Evolutionary conservation across 1,140 invertebrate species (phyloP).

Genomic region (Aphelenchoides avenae): DNA sequence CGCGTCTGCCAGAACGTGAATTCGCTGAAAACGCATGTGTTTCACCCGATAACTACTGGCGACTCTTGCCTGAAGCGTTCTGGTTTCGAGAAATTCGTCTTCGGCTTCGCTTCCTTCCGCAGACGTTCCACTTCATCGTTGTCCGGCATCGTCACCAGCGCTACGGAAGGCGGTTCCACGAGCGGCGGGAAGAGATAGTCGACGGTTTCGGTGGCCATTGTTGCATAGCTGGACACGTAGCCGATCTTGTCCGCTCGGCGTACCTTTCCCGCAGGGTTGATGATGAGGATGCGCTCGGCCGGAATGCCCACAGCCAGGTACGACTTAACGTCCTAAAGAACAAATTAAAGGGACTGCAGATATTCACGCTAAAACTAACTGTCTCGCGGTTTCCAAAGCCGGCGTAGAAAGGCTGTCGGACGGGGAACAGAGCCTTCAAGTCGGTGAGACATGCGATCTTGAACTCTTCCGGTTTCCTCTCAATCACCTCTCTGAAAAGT

Average conservation of each 20-base stretch:
- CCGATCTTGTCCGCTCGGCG: slow-evolving; percentile 63
- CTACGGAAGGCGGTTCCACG: background rate
- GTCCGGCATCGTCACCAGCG: background rate
- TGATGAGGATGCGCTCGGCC: slow-evolving; percentile 91
- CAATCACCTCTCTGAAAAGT: slow-evolving; percentile 86
- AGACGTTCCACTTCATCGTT: background rate
- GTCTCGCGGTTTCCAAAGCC: slow-evolving; percentile 83
- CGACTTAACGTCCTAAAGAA: slow-evolving; percentile 85
- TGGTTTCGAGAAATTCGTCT: slow-evolving; percentile 10
- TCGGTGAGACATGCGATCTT: slow-evolving; percentile 95
- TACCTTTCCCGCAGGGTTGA: slow-evolving; percentile 91
- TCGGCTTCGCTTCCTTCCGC: slow-evolving; percentile 15
- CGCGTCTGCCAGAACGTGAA: slow-evolving; percentile 36
- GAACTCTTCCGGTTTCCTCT: slow-evolving; percentile 97
- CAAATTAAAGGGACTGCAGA: slow-evolving; percentile 14
- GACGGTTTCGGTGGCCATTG: slow-evolving; percentile 53
- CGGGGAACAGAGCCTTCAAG: slow-evolving; percentile 85
- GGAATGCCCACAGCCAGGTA: slow-evolving; percentile 95
- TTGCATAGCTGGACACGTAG: slow-evolving; percentile 44
- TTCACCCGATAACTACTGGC: slow-evolving; percentile 4
- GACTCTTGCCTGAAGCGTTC: slow-evolving; percentile 7
- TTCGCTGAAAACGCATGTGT: slow-evolving; percentile 22
- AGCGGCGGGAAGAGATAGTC: slow-evolving; percentile 58
- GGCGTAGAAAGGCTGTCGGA: slow-evolving; percentile 86
- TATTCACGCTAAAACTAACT: slow-evolving; percentile 63